Evolutionary conservation across 2,888 invertebrate species (phyloP).

Genomic region (Troides aeacus): DNA sequence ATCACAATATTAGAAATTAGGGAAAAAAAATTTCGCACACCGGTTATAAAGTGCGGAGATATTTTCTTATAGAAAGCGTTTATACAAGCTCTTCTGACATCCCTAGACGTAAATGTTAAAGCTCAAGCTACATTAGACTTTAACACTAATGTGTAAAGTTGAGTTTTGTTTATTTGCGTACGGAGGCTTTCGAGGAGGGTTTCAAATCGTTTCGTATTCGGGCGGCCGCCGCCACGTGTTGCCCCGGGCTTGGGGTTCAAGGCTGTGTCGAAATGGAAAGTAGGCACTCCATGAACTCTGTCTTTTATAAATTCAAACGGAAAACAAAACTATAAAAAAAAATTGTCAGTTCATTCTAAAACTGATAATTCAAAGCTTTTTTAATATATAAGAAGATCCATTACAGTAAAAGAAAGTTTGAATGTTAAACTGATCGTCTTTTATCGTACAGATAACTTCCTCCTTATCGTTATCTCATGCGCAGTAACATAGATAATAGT

Average conservation of each 20-base stretch:
- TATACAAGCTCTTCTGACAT: constrained; percentile 34
- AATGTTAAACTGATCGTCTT: too few relatives aligned
- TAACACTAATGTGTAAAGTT: constrained; percentile 47
- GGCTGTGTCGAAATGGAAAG: constrained; percentile 51
- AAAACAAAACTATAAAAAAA: not conserved
- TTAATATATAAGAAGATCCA: not conserved
- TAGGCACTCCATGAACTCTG: constrained; percentile 42
- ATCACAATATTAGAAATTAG: too few relatives aligned
- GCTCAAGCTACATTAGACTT: constrained; percentile 49
- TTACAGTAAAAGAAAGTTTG: too few relatives aligned
- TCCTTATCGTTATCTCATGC: too few relatives aligned
- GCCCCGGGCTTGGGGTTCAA: constrained; percentile 61
- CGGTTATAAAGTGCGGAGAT: too few relatives aligned
- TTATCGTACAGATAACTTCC: too few relatives aligned
- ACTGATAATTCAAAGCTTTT: not conserved
- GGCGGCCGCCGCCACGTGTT: constrained; percentile 65
- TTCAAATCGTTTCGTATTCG: constrained; percentile 62
- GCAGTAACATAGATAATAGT: too few relatives aligned
- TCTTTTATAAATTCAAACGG: not conserved
- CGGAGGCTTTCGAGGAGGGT: constrained; percentile 56
- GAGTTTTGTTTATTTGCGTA: constrained; percentile 45
- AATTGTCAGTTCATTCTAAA: not conserved
- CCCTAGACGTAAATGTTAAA: constrained; percentile 39
- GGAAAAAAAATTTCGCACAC: too few relatives aligned
- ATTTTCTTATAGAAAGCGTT: constrained; percentile 4